Conservation (phyloP, 2,888 invertebrate genomes). For the Coelogynopora nodosa region DNA sequence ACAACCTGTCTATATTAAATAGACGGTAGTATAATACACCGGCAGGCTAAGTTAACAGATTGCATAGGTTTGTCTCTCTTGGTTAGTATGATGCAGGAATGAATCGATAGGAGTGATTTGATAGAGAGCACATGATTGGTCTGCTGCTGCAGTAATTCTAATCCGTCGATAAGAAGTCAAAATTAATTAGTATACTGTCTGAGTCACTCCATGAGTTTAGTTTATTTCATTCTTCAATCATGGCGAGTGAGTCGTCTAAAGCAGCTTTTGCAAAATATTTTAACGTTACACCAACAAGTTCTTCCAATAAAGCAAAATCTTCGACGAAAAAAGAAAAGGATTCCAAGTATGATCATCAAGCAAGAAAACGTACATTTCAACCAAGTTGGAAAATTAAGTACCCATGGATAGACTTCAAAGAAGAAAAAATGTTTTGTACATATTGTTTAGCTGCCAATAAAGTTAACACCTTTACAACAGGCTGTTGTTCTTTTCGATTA, state of each 20-base stretch:
- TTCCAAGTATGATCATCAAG: constrained; percentile 31
- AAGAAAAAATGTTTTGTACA: constrained; percentile 31
- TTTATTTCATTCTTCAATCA: constrained; percentile 31
- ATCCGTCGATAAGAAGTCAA: constrained; percentile 27
- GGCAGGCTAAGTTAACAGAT: constrained; percentile 27
- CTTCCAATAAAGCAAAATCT: constrained; percentile 31
- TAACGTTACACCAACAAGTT: constrained; percentile 29
- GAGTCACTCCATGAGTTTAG: constrained; percentile 27
- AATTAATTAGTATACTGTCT: constrained; percentile 1
- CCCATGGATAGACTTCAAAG: constrained; percentile 31
- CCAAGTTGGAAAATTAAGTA: constrained; percentile 31
- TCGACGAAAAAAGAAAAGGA: constrained; percentile 31
- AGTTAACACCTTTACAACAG: constrained; percentile 30
- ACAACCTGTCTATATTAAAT: constrained; percentile 10
- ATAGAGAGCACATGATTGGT: constrained; percentile 31
- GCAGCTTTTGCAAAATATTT: constrained; percentile 31
- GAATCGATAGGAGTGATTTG: constrained; percentile 31
- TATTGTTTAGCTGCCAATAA: constrained; percentile 31
- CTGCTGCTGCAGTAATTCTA: constrained; percentile 31
- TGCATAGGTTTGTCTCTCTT: constrained; percentile 31
- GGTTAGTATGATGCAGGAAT: constrained; percentile 31
- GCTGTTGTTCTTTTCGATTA: constrained; percentile 31
- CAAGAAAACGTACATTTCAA: constrained; percentile 31
- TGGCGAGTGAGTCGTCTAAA: constrained; percentile 31
- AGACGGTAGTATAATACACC: neutral